Evolutionary conservation across 2,888 invertebrate genomes (phyloP).

Genomic region (Thymelicus sylvestris): DNA sequence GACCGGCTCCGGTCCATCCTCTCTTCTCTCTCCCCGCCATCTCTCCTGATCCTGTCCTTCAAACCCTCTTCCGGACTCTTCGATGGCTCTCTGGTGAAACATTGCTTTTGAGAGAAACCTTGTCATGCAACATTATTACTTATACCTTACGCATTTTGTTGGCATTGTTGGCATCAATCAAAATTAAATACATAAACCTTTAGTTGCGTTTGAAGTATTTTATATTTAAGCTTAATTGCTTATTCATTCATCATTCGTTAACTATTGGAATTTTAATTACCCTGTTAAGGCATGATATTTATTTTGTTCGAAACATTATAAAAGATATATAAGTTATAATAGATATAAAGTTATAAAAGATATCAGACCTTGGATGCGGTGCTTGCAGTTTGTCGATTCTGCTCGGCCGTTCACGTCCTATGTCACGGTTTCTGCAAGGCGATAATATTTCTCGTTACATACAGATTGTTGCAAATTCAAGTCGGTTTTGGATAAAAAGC

Average conservation of each 20-base stretch:
- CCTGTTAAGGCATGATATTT: too few relatives aligned
- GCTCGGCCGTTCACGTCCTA: slow-evolving; percentile 61
- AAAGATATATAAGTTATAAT: too few relatives aligned
- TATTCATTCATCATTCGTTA: too few relatives aligned
- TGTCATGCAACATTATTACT: too few relatives aligned
- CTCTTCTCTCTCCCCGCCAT: slow-evolving; percentile 49
- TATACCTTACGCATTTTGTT: too few relatives aligned
- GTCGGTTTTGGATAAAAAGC: slow-evolving; percentile 29
- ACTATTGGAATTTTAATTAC: too few relatives aligned
- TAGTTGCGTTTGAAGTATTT: too few relatives aligned
- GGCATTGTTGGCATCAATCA: too few relatives aligned
- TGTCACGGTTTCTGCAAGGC: slow-evolving; percentile 67
- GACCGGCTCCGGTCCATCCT: slow-evolving; percentile 17
- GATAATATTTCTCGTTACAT: slow-evolving; percentile 44
- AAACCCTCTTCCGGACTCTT: slow-evolving; percentile 62
- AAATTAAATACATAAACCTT: too few relatives aligned
- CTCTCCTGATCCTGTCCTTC: slow-evolving; percentile 54
- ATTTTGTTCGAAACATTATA: too few relatives aligned
- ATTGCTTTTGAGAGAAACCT: not conserved
- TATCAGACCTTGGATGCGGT: slow-evolving; percentile 44
- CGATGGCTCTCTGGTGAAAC: slow-evolving; percentile 52
- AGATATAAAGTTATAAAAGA: too few relatives aligned
- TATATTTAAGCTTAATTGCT: too few relatives aligned
- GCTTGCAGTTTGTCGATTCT: slow-evolving; percentile 56
- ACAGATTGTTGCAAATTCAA: slow-evolving; percentile 35